Evolutionary conservation across 2,888 invertebrate genomes (phyloP).

Genomic region (Rotaria magnacalcarata): DNA sequence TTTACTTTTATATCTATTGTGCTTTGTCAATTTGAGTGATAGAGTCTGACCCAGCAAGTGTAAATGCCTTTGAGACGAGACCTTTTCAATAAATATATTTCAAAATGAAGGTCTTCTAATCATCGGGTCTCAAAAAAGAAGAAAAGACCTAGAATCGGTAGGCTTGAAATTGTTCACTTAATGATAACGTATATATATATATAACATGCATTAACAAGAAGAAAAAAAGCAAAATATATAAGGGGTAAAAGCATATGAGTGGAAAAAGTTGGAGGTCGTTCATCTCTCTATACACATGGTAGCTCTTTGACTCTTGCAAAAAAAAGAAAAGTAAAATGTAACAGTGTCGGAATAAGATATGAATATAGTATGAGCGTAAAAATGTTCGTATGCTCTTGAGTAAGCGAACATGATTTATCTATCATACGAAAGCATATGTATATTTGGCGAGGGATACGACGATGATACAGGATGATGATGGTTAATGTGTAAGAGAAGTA

Average conservation of each 20-base stretch:
- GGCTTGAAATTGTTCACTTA: slow-evolving; percentile 7
- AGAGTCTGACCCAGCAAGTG: background rate
- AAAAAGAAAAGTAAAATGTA: background rate
- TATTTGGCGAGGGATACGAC: background rate
- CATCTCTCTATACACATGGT: background rate
- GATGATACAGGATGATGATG: background rate
- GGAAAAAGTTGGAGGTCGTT: slow-evolving; percentile 21
- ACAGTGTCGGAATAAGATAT: slow-evolving; percentile 13
- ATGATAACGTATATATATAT: background rate
- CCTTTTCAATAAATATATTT: background rate
- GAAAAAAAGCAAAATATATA: background rate
- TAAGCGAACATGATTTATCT: slow-evolving; percentile 29
- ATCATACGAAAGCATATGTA: background rate
- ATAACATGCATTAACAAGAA: background rate
- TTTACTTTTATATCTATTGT: background rate
- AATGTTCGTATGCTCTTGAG: background rate
- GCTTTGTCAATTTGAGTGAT: background rate
- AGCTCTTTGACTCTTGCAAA: slow-evolving; percentile 5
- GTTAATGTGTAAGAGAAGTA: background rate
- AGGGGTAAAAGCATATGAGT: background rate
- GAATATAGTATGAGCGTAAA: slow-evolving; percentile 7
- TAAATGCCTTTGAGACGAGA: background rate
- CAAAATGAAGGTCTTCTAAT: background rate
- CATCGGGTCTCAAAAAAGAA: background rate
- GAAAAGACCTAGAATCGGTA: background rate